These are phyloP conservation scores for Nipponacmea schrenckii DNA, from an alignment of 2,888 invertebrate species.

Conservation along the genomic window DNA sequence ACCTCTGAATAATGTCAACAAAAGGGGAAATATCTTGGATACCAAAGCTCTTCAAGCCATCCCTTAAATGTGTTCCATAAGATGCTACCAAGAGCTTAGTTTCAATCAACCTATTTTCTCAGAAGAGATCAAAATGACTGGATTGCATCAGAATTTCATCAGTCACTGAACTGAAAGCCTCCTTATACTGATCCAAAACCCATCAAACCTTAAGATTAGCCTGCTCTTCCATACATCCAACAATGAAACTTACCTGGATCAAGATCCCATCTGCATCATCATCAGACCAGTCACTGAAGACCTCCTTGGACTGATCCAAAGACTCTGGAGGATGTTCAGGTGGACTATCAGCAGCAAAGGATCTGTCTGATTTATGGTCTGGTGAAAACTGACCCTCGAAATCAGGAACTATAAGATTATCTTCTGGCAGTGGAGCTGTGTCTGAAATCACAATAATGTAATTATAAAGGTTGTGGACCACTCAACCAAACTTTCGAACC, in stretches of 20 bases:
- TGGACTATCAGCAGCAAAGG: not conserved
- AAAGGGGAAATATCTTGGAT: too few relatives aligned
- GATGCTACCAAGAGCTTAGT: too few relatives aligned
- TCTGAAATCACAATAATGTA: too few relatives aligned
- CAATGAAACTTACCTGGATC: slow-evolving; percentile 29
- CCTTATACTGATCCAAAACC: not conserved
- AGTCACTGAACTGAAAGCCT: slow-evolving; percentile 49
- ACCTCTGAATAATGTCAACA: too few relatives aligned
- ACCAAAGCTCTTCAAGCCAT: too few relatives aligned
- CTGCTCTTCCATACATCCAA: not conserved
- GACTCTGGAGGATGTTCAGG: not conserved
- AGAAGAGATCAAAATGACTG: too few relatives aligned
- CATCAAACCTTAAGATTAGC: not conserved
- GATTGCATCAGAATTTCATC: slow-evolving; percentile 48
- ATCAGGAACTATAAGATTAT: slow-evolving; percentile 5
- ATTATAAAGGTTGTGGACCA: too few relatives aligned
- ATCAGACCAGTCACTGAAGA: slow-evolving; percentile 52
- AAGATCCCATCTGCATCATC: slow-evolving; percentile 48
- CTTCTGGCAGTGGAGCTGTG: too few relatives aligned
- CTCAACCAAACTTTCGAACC: too few relatives aligned
- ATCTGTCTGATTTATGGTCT: not conserved
- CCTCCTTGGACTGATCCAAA: not conserved
- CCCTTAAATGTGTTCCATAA: too few relatives aligned
- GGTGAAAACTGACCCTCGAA: slow-evolving; percentile 15
- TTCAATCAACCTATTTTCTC: too few relatives aligned